phyloP scores from a whole-genome alignment of 2,888 invertebrate genomes.

The Apamea anceps region DNA sequence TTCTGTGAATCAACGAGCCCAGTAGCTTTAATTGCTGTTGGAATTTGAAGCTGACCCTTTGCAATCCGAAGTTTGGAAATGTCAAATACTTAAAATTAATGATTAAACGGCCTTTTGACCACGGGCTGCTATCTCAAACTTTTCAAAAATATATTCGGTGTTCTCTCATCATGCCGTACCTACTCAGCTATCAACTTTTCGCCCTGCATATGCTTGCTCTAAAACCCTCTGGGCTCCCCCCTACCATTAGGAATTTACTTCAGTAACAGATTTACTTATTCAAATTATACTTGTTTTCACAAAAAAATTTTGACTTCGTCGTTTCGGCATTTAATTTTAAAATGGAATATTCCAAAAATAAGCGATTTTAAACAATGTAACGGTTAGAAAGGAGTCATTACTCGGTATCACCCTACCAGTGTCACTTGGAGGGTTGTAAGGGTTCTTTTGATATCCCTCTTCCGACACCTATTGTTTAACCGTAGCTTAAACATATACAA shows the following conservation, averaged over 20 bases:
- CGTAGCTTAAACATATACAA: slow-evolving; percentile 14
- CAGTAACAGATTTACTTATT: neutral
- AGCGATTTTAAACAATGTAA: slow-evolving; percentile 1
- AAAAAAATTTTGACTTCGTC: neutral
- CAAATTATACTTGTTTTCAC: too few species aligned
- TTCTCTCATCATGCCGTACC: neutral
- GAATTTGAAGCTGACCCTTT: neutral
- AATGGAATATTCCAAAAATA: slow-evolving; percentile 23
- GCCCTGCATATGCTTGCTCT: neutral
- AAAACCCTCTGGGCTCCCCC: neutral
- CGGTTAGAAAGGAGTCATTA: slow-evolving; percentile 8
- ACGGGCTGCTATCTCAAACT: neutral
- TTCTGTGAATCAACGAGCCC: neutral
- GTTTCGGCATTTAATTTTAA: slow-evolving; percentile 6
- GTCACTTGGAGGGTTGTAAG: slow-evolving; percentile 20
- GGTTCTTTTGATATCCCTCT: slow-evolving; percentile 57
- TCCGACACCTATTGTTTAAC: slow-evolving; percentile 47
- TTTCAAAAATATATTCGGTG: neutral
- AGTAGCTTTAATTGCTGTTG: neutral
- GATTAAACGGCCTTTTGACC: neutral
- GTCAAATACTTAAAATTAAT: neutral
- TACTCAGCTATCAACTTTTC: neutral
- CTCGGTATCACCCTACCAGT: neutral
- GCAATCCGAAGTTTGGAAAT: neutral
- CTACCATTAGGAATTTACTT: neutral